A percentile compares a stretch with the other conserved stretches of the same genome.
phyloP scores from a whole-genome alignment of 1,140 invertebrate genomes.

The Nomia melanderi region DNA sequence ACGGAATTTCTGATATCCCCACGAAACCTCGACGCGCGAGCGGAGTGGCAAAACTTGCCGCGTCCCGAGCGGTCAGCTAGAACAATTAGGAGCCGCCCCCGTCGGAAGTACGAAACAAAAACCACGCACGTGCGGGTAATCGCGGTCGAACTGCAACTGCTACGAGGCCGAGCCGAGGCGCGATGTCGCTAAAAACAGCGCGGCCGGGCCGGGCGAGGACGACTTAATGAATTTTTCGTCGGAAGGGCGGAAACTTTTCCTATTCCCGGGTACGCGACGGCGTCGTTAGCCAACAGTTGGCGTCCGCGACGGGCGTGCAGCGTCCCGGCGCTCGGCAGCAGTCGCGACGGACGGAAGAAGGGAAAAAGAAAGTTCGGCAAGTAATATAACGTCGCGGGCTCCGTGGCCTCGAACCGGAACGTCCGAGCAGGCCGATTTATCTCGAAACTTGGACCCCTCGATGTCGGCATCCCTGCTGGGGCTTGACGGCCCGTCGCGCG shows the following conservation, averaged over 20 bases:
- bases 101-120: not conserved
- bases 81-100: not conserved
- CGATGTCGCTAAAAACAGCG: not conserved
- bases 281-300: slow-evolving; percentile 28
- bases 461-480: not conserved
- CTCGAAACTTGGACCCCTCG: slow-evolving; percentile 21
- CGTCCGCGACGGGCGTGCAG: not conserved
- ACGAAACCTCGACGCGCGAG: too few relatives aligned
- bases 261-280: not conserved
- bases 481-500: slow-evolving; percentile 23
- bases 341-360: not conserved
- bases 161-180: not conserved
- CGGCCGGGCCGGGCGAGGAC: not conserved
- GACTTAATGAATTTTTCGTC: slow-evolving; percentile 30
- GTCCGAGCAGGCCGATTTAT: slow-evolving; percentile 42
- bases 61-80: too few relatives aligned
- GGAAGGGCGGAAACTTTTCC: slow-evolving; percentile 17
- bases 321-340: not conserved
- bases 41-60: too few relatives aligned
- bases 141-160: not conserved
- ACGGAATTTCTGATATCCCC: too few relatives aligned
- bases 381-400: slow-evolving; percentile 35
- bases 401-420: not conserved
- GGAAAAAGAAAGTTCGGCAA: slow-evolving; percentile 45
- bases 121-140: not conserved